Percentiles rank a stretch among this genome's conserved stretches.
Evolutionary conservation across 1,140 invertebrate species (phyloP).

Genomic region (Philaenus spumarius): DNA sequence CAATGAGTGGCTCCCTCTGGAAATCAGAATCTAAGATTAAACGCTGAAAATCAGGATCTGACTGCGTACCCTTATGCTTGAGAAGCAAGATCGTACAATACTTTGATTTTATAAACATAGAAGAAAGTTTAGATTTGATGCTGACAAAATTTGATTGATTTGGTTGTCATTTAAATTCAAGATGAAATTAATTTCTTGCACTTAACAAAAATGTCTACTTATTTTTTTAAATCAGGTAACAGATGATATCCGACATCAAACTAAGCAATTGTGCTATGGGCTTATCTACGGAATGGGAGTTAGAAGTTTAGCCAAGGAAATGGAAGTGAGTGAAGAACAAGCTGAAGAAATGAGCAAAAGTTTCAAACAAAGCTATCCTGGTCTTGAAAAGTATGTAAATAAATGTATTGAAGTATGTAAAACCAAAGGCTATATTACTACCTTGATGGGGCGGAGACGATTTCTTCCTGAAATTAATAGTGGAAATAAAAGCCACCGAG

Average conservation of each 20-base stretch:
- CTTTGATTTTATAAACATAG: too few relatives aligned
- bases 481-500: constrained; percentile 47
- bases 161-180: too few relatives aligned
- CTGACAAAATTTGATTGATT: too few relatives aligned
- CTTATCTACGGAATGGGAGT: constrained; percentile 97
- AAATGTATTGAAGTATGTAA: constrained; percentile 60
- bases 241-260: constrained; percentile 68
- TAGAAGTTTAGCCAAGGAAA: constrained; percentile 70
- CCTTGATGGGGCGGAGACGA: constrained; percentile 69
- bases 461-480: constrained; percentile 72
- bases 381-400: constrained; percentile 54
- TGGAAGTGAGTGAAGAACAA: constrained; percentile 73
- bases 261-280: constrained; percentile 94
- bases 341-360: constrained; percentile 70
- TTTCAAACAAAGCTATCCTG: constrained; percentile 79
- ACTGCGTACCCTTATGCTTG: too few relatives aligned
- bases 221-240: constrained; percentile 56
- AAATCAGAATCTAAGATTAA: too few relatives aligned
- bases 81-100: too few relatives aligned
- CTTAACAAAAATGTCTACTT: too few relatives aligned
- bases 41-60: too few relatives aligned
- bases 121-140: too few relatives aligned
- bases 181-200: too few relatives aligned
- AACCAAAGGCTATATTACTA: constrained; percentile 72
- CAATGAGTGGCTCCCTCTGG: too few relatives aligned